Percentiles rank a stretch among this genome's conserved stretches.
Conservation (phyloP, 2,797 vertebrate species). For the Falco naumanni region DNA sequence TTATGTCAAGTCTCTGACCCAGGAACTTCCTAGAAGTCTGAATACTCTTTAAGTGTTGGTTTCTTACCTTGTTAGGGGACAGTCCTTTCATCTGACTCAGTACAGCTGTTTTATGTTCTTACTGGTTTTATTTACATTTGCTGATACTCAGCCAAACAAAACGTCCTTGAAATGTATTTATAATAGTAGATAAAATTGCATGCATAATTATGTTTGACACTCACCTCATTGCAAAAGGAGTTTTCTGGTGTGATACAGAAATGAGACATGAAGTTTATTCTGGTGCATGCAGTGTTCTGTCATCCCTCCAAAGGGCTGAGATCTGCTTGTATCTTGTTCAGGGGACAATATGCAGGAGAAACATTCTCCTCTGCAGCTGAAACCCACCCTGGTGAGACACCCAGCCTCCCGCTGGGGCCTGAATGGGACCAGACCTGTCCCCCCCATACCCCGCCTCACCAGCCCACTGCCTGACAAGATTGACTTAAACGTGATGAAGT, state of each 20-base stretch:
- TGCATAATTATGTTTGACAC: accelerated
- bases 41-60: no score
- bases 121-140: no score
- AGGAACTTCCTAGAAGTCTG: not conserved
- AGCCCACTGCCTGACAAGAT: constrained; percentile 77
- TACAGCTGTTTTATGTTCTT: no score
- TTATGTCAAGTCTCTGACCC: not conserved
- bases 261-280: not conserved
- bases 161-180: not conserved
- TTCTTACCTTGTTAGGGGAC: not conserved
- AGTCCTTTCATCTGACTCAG: accelerated
- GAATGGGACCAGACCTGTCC: constrained; percentile 72
- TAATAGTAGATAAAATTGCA: accelerated
- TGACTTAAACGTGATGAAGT: constrained; percentile 40
- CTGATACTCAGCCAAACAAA: not conserved
- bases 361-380: constrained; percentile 79
- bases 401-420: constrained; percentile 79
- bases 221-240: not conserved
- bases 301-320: not conserved
- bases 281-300: not conserved
- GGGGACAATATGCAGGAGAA: constrained; percentile 77
- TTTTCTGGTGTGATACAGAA: not conserved
- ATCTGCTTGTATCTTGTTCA: constrained; percentile 47
- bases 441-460: constrained; percentile 81
- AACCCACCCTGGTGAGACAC: constrained; percentile 78